Conservation (phyloP, 2,888 invertebrate genomes). For the Harpagoxenus sublaevis region DNA sequence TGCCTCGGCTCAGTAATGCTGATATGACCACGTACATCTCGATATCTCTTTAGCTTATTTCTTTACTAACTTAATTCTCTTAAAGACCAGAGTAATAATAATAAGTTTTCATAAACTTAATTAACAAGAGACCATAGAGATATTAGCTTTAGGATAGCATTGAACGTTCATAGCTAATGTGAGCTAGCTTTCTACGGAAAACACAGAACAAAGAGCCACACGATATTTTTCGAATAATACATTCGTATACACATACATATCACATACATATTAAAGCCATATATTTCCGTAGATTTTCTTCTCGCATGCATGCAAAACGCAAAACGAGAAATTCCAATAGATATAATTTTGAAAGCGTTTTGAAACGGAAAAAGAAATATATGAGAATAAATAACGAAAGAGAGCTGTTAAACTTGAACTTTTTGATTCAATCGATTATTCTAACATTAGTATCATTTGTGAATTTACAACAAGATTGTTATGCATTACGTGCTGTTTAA, state of each 20-base stretch:
- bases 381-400: not conserved
- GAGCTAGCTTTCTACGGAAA: conserved; percentile 46
- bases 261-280: conserved; percentile 66
- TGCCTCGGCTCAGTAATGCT: conserved; percentile 61
- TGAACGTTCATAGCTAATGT: conserved; percentile 40
- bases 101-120: conserved; percentile 53
- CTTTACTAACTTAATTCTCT: conserved; percentile 53
- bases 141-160: conserved; percentile 44
- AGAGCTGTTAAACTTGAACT: conserved; percentile 19
- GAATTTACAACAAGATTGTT: conserved; percentile 54
- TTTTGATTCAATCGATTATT: conserved; percentile 55
- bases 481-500: conserved; percentile 61
- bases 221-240: conserved; percentile 51
- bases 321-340: conserved; percentile 37
- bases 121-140: conserved; percentile 67
- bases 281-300: conserved; percentile 57
- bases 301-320: conserved; percentile 50
- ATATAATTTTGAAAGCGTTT: conserved; percentile 13
- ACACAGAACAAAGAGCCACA: conserved; percentile 48
- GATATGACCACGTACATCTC: conserved; percentile 62
- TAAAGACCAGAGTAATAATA: conserved; percentile 57
- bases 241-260: conserved; percentile 68
- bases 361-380: conserved; percentile 3
- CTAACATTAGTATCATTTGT: conserved; percentile 52
- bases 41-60: conserved; percentile 43